Conservation (phyloP, 92 coral and sea anemone genomes). For the Micromussa lordhowensis region DNA sequence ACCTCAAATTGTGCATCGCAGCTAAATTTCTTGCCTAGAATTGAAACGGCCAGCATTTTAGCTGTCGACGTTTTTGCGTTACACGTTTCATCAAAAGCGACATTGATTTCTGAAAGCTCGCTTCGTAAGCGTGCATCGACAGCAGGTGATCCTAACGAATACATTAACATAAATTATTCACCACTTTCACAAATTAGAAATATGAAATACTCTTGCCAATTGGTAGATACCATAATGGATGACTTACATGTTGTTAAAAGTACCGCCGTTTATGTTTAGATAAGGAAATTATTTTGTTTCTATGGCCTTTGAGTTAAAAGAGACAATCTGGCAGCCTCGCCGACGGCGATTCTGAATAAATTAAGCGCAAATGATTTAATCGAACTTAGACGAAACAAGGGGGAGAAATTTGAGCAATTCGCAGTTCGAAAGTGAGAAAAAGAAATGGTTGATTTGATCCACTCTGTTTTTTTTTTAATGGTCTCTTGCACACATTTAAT, state of each 20-base stretch:
- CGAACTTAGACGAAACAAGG: neutral
- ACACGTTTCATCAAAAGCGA: neutral
- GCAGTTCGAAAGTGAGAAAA: neutral
- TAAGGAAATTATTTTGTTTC: neutral
- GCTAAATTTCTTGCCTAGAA: conserved; percentile 83
- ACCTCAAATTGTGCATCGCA: conserved; percentile 87
- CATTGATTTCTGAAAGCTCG: neutral
- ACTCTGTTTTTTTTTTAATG: neutral
- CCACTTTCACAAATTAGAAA: neutral
- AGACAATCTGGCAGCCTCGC: neutral
- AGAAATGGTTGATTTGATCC: neutral
- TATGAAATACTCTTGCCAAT: conserved; percentile 4
- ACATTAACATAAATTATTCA: conserved; percentile 52
- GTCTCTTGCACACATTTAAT: neutral
- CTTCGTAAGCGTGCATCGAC: neutral
- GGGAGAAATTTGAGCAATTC: neutral
- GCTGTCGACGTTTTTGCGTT: neutral
- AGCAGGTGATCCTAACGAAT: conserved; percentile 33
- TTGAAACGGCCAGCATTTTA: conserved; percentile 74
- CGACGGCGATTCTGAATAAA: neutral
- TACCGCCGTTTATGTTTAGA: neutral
- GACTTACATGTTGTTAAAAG: neutral
- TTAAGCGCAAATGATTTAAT: neutral
- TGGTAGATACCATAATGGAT: neutral
- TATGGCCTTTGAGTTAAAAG: neutral